These are phyloP conservation scores for Anarhynchus alexandrinus DNA, from an alignment of 2,113 vertebrate genomes.

Conservation along the genomic window DNA sequence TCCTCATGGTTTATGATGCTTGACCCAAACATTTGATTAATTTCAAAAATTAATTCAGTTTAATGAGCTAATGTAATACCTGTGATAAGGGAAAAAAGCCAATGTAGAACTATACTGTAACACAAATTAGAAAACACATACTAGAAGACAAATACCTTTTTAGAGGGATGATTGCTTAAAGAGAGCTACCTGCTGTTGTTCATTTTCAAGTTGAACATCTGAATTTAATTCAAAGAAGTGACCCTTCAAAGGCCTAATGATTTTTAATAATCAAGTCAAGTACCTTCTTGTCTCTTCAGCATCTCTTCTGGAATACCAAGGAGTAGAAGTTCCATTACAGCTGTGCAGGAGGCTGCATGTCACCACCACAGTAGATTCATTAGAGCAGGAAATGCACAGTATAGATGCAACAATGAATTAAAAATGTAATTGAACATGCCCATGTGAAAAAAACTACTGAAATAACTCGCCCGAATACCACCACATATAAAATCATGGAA, in stretches of 20 bases:
- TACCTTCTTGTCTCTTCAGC: neutral
- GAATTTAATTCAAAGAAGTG: neutral
- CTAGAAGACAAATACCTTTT: neutral
- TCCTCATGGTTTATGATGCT: neutral
- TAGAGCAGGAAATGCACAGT: neutral
- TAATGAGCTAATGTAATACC: neutral
- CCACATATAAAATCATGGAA: neutral
- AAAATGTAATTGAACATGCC: neutral
- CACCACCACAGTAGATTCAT: neutral
- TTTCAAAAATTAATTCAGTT: neutral
- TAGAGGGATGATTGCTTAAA: neutral
- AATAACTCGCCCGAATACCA: neutral
- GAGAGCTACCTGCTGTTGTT: neutral
- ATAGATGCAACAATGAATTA: neutral
- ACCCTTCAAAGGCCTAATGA: neutral
- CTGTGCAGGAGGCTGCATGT: neutral
- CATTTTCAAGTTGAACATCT: neutral
- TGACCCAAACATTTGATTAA: neutral
- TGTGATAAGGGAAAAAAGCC: neutral
- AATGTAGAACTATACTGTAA: neutral
- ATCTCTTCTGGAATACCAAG: neutral
- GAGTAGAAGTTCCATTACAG: neutral
- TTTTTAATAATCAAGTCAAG: neutral
- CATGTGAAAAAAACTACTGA: neutral
- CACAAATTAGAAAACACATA: neutral